phyloP scores from a whole-genome alignment of 2,888 invertebrate species.

The Chymomyza caudatula region DNA sequence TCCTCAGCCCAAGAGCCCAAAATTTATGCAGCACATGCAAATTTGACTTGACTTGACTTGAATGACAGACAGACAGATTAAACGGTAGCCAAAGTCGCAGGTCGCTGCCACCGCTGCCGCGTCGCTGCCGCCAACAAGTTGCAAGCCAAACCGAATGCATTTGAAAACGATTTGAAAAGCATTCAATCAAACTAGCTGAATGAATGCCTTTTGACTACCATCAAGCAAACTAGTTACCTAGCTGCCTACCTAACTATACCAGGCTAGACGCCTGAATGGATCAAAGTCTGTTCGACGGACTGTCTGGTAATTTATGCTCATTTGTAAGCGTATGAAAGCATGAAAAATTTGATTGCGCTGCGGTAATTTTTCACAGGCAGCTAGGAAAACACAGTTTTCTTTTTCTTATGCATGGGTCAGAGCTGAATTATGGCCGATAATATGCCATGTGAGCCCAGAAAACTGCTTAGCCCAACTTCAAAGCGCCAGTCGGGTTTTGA shows the following conservation, averaged over 20 bases:
- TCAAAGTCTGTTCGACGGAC: constrained; percentile 18
- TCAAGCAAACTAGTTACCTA: not conserved
- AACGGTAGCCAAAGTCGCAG: constrained; percentile 10
- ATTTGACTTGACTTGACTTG: constrained; percentile 23
- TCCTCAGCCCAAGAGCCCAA: constrained; percentile 9
- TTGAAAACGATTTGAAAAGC: constrained; percentile 47
- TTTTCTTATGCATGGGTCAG: not conserved
- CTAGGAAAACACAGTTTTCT: not conserved
- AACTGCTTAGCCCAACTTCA: too few species aligned
- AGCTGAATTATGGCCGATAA: not conserved
- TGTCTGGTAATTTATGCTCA: constrained; percentile 69
- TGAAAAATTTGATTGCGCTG: constrained; percentile 67
- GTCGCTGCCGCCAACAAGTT: constrained; percentile 19
- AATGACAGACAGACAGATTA: not conserved
- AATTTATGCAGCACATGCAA: constrained; percentile 40
- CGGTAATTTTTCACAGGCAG: constrained; percentile 30
- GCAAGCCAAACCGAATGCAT: constrained; percentile 20
- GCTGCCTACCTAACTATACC: not conserved
- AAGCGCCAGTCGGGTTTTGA: too few species aligned
- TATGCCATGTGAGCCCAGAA: too few species aligned
- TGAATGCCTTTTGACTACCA: not conserved
- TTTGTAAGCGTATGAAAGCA: constrained; percentile 54
- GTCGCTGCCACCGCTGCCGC: constrained; percentile 26
- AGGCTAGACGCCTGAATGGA: not conserved
- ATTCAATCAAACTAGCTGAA: constrained; percentile 63